Percentiles rank a stretch among this genome's conserved stretches.
phyloP scores from a whole-genome alignment of 2,888 invertebrate genomes.

The Volucella inflata region DNA sequence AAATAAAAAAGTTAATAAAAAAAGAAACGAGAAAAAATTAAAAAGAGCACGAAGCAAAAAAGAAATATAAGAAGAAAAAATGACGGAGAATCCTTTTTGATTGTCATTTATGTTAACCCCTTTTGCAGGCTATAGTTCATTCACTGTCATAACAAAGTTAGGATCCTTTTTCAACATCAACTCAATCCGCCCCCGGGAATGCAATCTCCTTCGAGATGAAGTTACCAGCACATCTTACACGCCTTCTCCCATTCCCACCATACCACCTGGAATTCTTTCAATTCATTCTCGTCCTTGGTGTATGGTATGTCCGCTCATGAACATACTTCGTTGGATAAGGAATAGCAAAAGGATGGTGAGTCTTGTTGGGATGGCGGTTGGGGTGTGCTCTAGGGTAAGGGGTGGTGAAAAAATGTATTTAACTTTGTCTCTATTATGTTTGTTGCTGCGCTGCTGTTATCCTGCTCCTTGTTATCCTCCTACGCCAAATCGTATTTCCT shows the following conservation, averaged over 20 bases:
- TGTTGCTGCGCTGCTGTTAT: conserved; percentile 51
- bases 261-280: conserved; percentile 56
- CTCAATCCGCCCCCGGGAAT: conserved; percentile 72
- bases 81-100: conserved; percentile 41
- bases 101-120: conserved; percentile 69
- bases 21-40: conserved; percentile 27
- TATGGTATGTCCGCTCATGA: conserved; percentile 21
- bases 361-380: neutral
- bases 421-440: conserved; percentile 75
- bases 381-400: too few species aligned
- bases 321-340: conserved; percentile 48
- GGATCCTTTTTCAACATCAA: conserved; percentile 74
- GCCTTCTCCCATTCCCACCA: conserved; percentile 27
- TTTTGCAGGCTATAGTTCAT: conserved; percentile 69
- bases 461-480: conserved; percentile 50
- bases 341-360: conserved; percentile 13
- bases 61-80: neutral
- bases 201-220: conserved; percentile 52
- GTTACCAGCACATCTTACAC: too few species aligned
- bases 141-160: conserved; percentile 75
- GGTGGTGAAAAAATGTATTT: conserved; percentile 46
- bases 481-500: conserved; percentile 66
- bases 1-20: conserved; percentile 21
- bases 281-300: conserved; percentile 16
- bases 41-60: conserved; percentile 9